Base-by-base conservation (phyloP, 2,888 invertebrate genomes). In the Phyllotreta striolata region DNA sequence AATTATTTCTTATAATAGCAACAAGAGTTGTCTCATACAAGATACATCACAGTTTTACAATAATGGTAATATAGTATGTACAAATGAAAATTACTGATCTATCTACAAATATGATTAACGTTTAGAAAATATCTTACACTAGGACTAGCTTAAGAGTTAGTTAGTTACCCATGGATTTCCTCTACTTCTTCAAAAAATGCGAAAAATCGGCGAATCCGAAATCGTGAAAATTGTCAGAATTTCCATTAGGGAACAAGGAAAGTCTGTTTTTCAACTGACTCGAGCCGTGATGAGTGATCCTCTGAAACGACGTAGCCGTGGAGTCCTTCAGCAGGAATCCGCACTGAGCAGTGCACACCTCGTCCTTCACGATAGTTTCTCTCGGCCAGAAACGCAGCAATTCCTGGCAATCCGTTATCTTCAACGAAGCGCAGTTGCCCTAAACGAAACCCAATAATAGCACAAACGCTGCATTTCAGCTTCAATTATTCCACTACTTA, bases 331-430 rank as follows among this genome's bases (percentile, higher is more conserved):
- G 81, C n/a, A 90, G 84, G 74, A 91, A 90, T 44, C 93, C 92
- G 79, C 96, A 96, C 82, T 96, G 95, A 1, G 94, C 92, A 10
- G 92, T 90, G 82, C 96, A 96, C 9, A 95, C 93, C 78, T 93
- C 93, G 77, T 96, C 96, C 1, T 90, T 86, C 24, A 91, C 80
- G 47, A 95, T 90, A 0, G 91, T 90, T 37, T 94, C 93, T 58
- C 90, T 87, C 57, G 92, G 89, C 86, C 93, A 93, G 80, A 94
- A 93, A 66, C 91, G 87, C 56, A 92, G 84, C 38, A 95, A 84
- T 74, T 92, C 91, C 9, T 88, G 88, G 81, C 95, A 95, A 83
- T 95, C 94, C 0, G 93, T 93, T 66, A 95, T 91, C 72, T 93
- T 88, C 6, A 95, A 83, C 0, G 95, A 95, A 1, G 94, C 93